phyloP scores from a whole-genome alignment of 2,113 vertebrate species.

The Stigmatopora argus region DNA sequence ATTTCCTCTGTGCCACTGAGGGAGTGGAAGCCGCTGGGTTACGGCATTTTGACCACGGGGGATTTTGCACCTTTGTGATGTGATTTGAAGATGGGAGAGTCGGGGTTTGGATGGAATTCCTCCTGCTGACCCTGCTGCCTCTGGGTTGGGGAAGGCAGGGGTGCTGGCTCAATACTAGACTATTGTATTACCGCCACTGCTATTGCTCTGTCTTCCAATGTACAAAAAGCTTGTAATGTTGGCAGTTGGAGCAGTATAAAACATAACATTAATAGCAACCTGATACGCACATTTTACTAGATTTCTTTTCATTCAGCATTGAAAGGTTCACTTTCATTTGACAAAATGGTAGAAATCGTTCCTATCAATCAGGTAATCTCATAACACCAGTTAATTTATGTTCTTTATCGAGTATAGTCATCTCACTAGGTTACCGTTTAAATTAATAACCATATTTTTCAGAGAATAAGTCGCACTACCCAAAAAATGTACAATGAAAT shows the following conservation, averaged over 20 bases:
- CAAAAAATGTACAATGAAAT: too few species aligned
- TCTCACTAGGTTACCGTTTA: too few species aligned
- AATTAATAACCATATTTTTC: too few species aligned
- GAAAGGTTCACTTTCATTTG: neutral
- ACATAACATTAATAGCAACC: neutral
- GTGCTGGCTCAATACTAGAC: neutral
- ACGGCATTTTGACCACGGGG: slow-evolving; percentile 7
- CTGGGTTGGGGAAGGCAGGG: neutral
- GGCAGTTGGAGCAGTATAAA: neutral
- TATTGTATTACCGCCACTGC: neutral
- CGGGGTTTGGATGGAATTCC: slow-evolving; percentile 44
- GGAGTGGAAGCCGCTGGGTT: slow-evolving; percentile 24
- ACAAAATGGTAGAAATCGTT: too few species aligned
- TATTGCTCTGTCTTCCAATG: neutral
- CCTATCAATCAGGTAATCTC: too few species aligned
- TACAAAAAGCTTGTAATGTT: neutral
- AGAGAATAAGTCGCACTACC: too few species aligned
- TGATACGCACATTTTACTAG: neutral
- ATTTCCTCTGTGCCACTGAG: slow-evolving; percentile 43
- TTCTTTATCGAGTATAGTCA: too few species aligned
- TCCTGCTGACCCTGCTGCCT: slow-evolving; percentile 36
- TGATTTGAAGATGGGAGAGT: neutral
- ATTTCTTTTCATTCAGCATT: neutral
- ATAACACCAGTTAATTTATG: too few species aligned
- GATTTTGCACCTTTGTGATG: slow-evolving; percentile 46